phyloP scores from a whole-genome alignment of 2,888 invertebrate species.

The Eupeodes luniger region DNA sequence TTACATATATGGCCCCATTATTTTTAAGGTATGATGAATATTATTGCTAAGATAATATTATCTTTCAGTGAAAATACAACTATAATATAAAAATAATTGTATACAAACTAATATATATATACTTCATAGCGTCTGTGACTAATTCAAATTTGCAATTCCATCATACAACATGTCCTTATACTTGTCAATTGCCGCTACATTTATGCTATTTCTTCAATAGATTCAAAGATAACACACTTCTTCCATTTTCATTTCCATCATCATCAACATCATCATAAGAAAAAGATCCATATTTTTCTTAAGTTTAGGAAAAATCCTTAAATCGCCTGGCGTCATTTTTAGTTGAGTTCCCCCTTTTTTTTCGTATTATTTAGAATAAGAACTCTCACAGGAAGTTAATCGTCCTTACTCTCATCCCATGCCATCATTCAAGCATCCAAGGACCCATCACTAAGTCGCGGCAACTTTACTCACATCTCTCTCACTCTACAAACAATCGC shows the following conservation, averaged over 20 bases:
- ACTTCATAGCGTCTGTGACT: constrained; percentile 61
- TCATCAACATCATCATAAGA: background rate
- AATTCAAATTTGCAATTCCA: constrained; percentile 53
- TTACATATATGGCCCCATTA: constrained; percentile 44
- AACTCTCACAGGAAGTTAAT: constrained; percentile 3
- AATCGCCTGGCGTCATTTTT: constrained; percentile 22
- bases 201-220: constrained; percentile 8
- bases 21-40: constrained; percentile 39
- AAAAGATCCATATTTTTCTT: constrained; percentile 10
- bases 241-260: too few species aligned
- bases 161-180: background rate
- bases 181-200: constrained; percentile 10
- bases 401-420: background rate
- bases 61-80: background rate
- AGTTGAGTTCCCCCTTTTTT: constrained; percentile 13
- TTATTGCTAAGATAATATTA: constrained; percentile 56
- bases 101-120: constrained; percentile 57
- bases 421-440: background rate
- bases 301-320: constrained; percentile 1
- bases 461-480: constrained; percentile 15
- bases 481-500: background rate
- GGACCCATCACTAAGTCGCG: background rate
- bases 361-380: background rate
- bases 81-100: constrained; percentile 56
- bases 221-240: constrained; percentile 66